Conservation (phyloP, 2,113 vertebrate genomes). For the Rynchops niger region DNA sequence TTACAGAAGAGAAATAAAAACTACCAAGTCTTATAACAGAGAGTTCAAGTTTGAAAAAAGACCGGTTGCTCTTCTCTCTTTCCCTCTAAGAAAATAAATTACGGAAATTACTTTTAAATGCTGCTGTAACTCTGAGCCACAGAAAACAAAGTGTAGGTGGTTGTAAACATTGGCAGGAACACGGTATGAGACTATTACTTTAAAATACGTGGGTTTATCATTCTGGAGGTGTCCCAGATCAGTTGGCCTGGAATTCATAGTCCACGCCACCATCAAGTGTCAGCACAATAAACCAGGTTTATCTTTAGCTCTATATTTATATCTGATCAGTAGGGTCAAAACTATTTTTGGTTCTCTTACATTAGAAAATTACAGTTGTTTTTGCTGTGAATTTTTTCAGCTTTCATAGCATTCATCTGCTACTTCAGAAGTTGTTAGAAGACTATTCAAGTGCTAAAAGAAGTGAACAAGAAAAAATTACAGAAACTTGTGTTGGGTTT, state of each 20-base stretch:
- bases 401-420: background rate
- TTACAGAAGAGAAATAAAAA: background rate
- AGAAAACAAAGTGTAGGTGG: background rate
- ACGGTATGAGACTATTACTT: background rate
- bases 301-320: background rate
- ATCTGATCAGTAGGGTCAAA: background rate
- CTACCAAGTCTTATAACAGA: background rate
- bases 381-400: background rate
- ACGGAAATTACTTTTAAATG: background rate
- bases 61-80: background rate
- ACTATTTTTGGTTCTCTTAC: background rate
- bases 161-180: background rate
- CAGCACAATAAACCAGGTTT: background rate
- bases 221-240: background rate
- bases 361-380: background rate
- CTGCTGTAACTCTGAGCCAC: background rate
- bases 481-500: background rate
- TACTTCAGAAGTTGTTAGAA: background rate
- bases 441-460: background rate
- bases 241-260: background rate
- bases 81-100: background rate
- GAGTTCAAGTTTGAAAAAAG: background rate
- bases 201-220: background rate
- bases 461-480: background rate
- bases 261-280: background rate